Conservation (phyloP, 1,140 invertebrate species). For the Phthorimaea operculella region DNA sequence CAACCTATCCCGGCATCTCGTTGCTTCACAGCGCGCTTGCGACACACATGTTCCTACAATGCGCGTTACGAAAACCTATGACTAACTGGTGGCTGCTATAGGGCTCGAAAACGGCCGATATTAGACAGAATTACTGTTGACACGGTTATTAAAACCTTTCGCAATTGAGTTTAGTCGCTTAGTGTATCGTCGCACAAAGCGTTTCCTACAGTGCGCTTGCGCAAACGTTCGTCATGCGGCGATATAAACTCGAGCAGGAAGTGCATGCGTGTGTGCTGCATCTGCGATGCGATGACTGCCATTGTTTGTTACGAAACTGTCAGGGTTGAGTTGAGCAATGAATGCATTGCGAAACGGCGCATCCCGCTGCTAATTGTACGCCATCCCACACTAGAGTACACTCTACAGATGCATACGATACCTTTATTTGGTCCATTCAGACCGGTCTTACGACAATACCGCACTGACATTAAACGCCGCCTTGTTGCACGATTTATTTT, state of each 20-base stretch:
- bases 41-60: slow-evolving; percentile 58
- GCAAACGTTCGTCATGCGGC: slow-evolving; percentile 49
- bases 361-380: slow-evolving; percentile 60
- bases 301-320: slow-evolving; percentile 65
- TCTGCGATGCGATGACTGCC: slow-evolving; percentile 49
- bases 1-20: slow-evolving; percentile 61
- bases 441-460: background rate
- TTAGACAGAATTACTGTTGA: slow-evolving; percentile 29
- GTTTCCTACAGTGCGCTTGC: slow-evolving; percentile 38
- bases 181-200: slow-evolving; percentile 35
- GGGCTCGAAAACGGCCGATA: slow-evolving; percentile 30
- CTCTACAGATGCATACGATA: background rate
- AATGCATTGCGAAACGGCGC: slow-evolving; percentile 50
- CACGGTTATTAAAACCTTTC: slow-evolving; percentile 38
- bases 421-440: background rate
- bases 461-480: background rate
- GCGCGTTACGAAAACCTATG: slow-evolving; percentile 62
- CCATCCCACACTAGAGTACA: slow-evolving; percentile 36
- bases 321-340: slow-evolving; percentile 64
- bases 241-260: slow-evolving; percentile 62
- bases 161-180: slow-evolving; percentile 45
- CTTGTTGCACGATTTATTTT: background rate
- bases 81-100: slow-evolving; percentile 32
- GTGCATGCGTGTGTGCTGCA: slow-evolving; percentile 63
- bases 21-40: slow-evolving; percentile 58